phyloP scores from a whole-genome alignment of 2,888 invertebrate species.

The Xylota segnis region DNA sequence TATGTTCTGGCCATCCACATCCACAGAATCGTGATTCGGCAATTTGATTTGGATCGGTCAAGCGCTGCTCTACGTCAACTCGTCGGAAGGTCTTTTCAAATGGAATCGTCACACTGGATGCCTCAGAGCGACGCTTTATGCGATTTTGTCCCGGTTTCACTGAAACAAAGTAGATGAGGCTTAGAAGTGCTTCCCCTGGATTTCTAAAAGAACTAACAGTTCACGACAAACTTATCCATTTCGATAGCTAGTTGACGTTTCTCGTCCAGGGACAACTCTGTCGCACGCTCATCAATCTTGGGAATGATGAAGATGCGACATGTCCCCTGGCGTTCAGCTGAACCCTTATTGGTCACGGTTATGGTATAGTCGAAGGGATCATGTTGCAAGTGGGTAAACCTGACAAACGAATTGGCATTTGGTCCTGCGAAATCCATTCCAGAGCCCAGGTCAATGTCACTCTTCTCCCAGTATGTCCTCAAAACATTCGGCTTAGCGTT shows the following conservation, averaged over 20 bases:
- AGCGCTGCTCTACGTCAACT: constrained; percentile 86
- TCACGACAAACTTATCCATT: constrained; percentile 88
- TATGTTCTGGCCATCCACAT: constrained; percentile 94
- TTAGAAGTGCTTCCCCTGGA: not conserved
- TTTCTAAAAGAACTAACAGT: constrained; percentile 85
- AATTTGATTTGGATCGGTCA: constrained; percentile 83
- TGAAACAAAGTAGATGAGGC: constrained; percentile 81
- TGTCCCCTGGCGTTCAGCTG: constrained; percentile 85
- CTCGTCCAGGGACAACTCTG: constrained; percentile 86
- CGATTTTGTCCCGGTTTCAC: constrained; percentile 89
- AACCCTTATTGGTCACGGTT: constrained; percentile 86
- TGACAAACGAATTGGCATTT: constrained; percentile 89
- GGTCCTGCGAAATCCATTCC: constrained; percentile 91
- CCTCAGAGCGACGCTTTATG: constrained; percentile 88
- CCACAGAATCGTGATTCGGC: constrained; percentile 92
- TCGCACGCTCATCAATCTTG: constrained; percentile 87
- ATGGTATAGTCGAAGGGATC: constrained; percentile 89
- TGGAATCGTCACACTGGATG: constrained; percentile 93
- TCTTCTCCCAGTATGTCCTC: constrained; percentile 91
- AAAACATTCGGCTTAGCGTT: constrained; percentile 85
- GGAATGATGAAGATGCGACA: constrained; percentile 89
- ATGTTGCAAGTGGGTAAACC: constrained; percentile 92
- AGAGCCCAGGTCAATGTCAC: constrained; percentile 91
- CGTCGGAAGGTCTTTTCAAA: constrained; percentile 92
- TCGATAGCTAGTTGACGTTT: constrained; percentile 88